Base-by-base conservation (phyloP, 1,140 invertebrate genomes). In the Achatina immaculata region DNA sequence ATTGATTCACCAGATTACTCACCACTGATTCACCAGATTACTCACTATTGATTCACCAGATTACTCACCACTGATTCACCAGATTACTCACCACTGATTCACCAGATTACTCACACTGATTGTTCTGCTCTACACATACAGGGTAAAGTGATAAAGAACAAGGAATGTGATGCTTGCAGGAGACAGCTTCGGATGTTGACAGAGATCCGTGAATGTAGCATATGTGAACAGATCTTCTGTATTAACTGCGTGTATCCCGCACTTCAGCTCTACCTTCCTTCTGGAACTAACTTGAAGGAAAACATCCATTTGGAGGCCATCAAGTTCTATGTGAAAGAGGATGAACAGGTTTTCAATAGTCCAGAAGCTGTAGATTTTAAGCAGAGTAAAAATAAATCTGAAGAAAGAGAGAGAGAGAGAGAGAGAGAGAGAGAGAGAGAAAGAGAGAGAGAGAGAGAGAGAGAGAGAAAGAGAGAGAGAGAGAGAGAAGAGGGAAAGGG, bases 171-270 rank as follows among this genome's bases (percentile, higher is more conserved):
- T 0, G 45, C 74, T 24, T 76, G 74, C 51, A 38, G n/a, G 1
- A 40, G 51, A 58, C 48, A 58, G 24, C 55, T 76, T 1, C 45
- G 74, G 14, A 36, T 58, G 48, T 28, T 76, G 48, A 36, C 45
- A 1, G 74, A 76, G 2, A 58, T 62, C n/a, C 45, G 31, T 24
- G 74, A 76, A 16, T 76, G 74, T 31, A 40, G 34, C 34, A 0
- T 76, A 19, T 76, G 74, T 36, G 38, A 62, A 21, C 74, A 58
- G 48, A 36, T 21, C 1, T 76, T 76, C 74, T 76, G 74, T 24
- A 76, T 38, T 3, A 14, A 16, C 31, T 76, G 74, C 74, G 62
- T 51, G 21, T 58, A 58, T 34, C 31, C 0, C 2, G 62, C 74
- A 6, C 51, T 76, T 3, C 74, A 76, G 24, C 48, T 76, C 1